phyloP scores from a whole-genome alignment of 2,113 vertebrate species.

The Thalassarche chlororhynchos region DNA sequence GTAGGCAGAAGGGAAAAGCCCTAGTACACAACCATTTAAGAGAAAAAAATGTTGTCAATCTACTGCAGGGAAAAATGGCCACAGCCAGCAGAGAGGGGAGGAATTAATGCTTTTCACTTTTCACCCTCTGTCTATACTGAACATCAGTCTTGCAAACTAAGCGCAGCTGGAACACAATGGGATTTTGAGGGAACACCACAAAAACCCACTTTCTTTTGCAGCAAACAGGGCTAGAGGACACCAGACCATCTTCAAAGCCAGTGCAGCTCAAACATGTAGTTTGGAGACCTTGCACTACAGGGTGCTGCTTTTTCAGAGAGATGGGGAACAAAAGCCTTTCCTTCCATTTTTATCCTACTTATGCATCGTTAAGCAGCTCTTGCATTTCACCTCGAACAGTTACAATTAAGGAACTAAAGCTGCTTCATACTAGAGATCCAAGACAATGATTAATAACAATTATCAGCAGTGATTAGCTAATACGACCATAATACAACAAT shows the following conservation, averaged over 20 bases:
- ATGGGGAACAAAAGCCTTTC: not conserved
- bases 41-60: not conserved
- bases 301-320: not conserved
- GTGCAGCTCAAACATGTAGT: not conserved
- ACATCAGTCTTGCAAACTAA: not conserved
- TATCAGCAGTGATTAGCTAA: conserved; percentile 24
- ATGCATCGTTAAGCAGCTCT: not conserved
- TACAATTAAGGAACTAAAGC: not conserved
- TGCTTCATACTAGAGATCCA: not conserved
- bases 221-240: not conserved
- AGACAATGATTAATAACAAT: conserved; percentile 18
- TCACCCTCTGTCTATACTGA: not conserved
- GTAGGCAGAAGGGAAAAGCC: not conserved
- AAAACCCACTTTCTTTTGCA: not conserved
- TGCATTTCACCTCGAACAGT: not conserved
- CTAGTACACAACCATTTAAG: not conserved
- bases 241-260: not conserved
- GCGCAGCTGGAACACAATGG: not conserved
- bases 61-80: not conserved
- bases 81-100: not conserved
- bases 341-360: not conserved
- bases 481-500: not conserved
- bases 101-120: not conserved
- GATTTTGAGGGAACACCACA: not conserved
- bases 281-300: not conserved